Percentiles rank a stretch among this genome's conserved stretches.
phyloP scores from a whole-genome alignment of 2,888 invertebrate species.

The Hydropsyche betteni region DNA sequence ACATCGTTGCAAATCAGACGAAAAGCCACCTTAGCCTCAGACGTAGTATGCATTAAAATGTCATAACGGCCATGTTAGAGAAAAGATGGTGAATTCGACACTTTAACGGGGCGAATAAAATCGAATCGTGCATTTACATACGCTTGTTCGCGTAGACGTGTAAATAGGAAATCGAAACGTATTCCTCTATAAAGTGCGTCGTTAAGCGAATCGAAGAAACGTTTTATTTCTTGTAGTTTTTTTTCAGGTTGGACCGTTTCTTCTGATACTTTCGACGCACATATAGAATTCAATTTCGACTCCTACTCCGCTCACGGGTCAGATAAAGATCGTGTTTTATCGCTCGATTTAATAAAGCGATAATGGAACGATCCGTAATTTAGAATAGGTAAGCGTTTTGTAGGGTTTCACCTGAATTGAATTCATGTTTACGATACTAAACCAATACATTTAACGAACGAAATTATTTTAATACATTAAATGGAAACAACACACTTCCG shows the following conservation, averaged over 20 bases:
- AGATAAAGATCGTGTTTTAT: constrained; percentile 3
- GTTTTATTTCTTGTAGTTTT: constrained; percentile 27
- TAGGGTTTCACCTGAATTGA: too few relatives aligned
- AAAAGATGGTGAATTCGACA: background rate
- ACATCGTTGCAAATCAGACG: background rate
- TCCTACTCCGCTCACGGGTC: constrained; percentile 1
- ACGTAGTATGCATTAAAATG: background rate
- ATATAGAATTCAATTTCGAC: constrained; percentile 29
- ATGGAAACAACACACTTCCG: too few relatives aligned
- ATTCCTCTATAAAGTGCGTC: constrained; percentile 22
- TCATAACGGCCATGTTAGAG: background rate
- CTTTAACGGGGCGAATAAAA: background rate
- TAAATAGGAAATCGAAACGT: constrained; percentile 28
- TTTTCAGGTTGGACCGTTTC: background rate
- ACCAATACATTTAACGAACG: too few relatives aligned
- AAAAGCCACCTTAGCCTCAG: too few relatives aligned
- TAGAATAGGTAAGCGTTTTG: too few relatives aligned
- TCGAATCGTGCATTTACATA: background rate
- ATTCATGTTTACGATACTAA: too few relatives aligned
- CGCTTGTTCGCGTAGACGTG: constrained; percentile 5
- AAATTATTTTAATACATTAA: too few relatives aligned
- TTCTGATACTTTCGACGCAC: constrained; percentile 5
- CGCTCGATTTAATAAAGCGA: constrained; percentile 21
- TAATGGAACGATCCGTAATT: too few relatives aligned
- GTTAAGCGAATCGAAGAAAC: constrained; percentile 28